Conservation (phyloP, 2,888 invertebrate genomes). For the Amphimallon solstitiale region DNA sequence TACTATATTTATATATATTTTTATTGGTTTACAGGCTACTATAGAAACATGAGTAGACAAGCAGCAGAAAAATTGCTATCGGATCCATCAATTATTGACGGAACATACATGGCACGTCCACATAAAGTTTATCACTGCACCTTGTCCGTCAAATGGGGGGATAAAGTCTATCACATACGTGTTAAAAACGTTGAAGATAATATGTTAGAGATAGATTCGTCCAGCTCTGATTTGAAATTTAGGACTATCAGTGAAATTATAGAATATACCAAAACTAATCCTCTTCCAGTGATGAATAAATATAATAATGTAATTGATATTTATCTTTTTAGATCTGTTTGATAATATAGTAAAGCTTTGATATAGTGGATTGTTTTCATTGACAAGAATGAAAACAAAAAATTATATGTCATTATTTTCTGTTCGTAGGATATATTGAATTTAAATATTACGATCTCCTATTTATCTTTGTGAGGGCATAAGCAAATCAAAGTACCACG, state of each 20-base stretch:
- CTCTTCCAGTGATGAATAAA: neutral
- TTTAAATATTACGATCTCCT: no score
- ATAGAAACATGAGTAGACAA: constrained; percentile 17
- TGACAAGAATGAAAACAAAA: no score
- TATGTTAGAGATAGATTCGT: neutral
- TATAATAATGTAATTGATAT: neutral
- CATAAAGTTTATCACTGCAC: constrained; percentile 11
- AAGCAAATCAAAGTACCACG: no score
- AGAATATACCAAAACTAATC: constrained; percentile 3
- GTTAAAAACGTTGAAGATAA: constrained; percentile 3
- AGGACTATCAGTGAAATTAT: neutral
- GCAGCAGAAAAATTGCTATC: constrained; percentile 11
- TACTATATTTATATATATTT: no score
- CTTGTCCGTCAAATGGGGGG: constrained; percentile 3
- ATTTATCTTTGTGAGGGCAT: no score
- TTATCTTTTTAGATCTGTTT: no score
- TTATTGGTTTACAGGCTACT: no score
- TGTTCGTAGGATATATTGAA: no score
- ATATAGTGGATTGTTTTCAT: no score
- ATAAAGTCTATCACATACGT: constrained; percentile 20
- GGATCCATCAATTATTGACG: neutral
- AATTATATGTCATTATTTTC: no score
- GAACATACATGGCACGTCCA: constrained; percentile 28
- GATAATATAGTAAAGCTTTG: no score
- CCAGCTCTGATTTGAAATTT: neutral